Evolutionary conservation across 1,140 invertebrate species (phyloP).

Genomic region (Nasonia giraulti): DNA sequence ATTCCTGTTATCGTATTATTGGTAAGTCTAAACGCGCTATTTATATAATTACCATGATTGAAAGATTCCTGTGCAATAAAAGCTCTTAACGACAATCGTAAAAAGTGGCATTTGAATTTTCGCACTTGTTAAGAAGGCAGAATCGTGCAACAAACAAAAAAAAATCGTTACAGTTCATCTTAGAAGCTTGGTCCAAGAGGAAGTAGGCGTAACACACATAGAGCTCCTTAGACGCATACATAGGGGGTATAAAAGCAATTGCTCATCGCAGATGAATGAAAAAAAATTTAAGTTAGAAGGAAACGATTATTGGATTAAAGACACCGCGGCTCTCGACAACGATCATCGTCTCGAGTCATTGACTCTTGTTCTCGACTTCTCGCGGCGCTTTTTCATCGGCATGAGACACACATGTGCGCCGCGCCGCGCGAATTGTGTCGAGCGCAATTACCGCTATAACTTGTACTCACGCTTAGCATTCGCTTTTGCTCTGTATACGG

Average conservation of each 20-base stretch:
- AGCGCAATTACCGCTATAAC: constrained; percentile 11
- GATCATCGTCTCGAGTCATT: constrained; percentile 21
- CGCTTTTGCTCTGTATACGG: not conserved
- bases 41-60: no score
- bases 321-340: not conserved
- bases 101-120: no score
- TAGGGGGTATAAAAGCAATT: not conserved
- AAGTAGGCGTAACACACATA: not conserved
- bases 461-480: constrained; percentile 3
- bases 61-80: no score
- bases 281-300: constrained; percentile 6
- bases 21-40: constrained; percentile 61
- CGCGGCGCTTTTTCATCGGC: constrained; percentile 22
- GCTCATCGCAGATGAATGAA: constrained; percentile 29
- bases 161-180: no score
- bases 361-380: not conserved
- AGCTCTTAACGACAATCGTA: no score
- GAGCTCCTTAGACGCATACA: not conserved
- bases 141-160: no score
- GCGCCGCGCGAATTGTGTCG: constrained; percentile 23
- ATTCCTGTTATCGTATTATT: constrained; percentile 83
- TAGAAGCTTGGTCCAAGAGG: not conserved
- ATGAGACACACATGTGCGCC: not conserved
- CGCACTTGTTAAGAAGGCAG: no score
- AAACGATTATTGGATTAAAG: constrained; percentile 41